phyloP scores from a whole-genome alignment of 2,113 vertebrate genomes.

The Suncus etruscus region DNA sequence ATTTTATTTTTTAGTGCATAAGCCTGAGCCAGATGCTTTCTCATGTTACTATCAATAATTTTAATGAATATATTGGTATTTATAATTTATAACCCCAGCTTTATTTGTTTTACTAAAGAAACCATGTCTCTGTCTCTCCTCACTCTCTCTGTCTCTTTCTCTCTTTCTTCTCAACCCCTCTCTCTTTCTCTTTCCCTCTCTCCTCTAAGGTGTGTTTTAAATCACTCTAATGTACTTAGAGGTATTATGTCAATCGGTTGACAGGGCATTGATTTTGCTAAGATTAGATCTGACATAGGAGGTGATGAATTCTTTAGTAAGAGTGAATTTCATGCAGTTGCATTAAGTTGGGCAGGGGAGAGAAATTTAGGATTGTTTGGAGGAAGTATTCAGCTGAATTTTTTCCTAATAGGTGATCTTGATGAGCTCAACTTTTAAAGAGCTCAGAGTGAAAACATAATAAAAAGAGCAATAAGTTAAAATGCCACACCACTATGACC shows the following conservation, averaged over 20 bases:
- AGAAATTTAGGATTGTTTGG: conserved; percentile 27
- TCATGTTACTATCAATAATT: too few relatives aligned
- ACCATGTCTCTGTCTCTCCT: neutral
- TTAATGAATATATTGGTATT: conserved; percentile 19
- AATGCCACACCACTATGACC: neutral
- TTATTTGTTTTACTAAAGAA: conserved; percentile 35
- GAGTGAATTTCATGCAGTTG: neutral
- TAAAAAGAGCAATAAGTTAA: neutral
- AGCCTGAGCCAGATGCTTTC: too few relatives aligned
- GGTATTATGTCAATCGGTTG: conserved; percentile 43
- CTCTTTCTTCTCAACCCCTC: neutral
- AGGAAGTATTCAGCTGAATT: neutral
- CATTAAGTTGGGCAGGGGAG: neutral
- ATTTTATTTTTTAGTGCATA: neutral
- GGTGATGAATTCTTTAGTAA: conserved; percentile 42
- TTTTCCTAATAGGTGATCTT: neutral
- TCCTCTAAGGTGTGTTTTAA: conserved; percentile 30
- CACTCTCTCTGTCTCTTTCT: neutral
- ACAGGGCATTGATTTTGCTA: conserved; percentile 58
- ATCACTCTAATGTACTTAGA: neutral
- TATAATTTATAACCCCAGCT: neutral
- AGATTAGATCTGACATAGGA: conserved; percentile 39
- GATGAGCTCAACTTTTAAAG: neutral
- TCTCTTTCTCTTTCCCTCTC: neutral
- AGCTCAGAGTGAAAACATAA: neutral